Percentiles rank a stretch among this genome's conserved stretches.
Conservation (phyloP, 2,888 invertebrate genomes). For the Cryptus armator region DNA sequence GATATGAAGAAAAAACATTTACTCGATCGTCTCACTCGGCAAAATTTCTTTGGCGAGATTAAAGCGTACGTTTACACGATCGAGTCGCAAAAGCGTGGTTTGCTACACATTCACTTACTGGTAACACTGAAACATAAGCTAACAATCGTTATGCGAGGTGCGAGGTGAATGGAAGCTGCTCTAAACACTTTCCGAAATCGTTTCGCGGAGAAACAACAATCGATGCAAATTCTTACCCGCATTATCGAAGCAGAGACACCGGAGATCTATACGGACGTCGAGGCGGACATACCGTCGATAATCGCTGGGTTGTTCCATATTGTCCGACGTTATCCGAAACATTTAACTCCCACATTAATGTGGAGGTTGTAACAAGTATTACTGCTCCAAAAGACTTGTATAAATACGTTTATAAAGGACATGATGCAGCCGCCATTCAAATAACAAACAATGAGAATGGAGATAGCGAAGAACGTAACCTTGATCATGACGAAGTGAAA, state of each 20-base stretch:
- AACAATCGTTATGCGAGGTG: conserved; percentile 74
- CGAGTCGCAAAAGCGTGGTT: conserved; percentile 71
- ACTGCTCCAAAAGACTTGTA: conserved; percentile 73
- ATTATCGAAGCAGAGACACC: conserved; percentile 69
- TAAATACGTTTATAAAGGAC: conserved; percentile 73
- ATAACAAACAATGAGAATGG: conserved; percentile 33
- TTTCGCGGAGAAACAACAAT: conserved; percentile 68
- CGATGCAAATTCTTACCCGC: conserved; percentile 73
- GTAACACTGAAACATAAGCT: conserved; percentile 69
- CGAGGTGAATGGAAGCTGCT: conserved; percentile 67
- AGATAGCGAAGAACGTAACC: neutral
- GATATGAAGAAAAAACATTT: conserved; percentile 65
- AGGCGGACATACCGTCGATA: conserved; percentile 71
- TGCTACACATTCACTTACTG: conserved; percentile 70
- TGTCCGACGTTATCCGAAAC: conserved; percentile 68
- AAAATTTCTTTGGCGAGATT: conserved; percentile 65
- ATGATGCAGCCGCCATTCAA: conserved; percentile 66
- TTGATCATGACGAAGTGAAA: conserved; percentile 68
- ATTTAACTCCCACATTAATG: conserved; percentile 74
- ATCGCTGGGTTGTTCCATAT: conserved; percentile 78
- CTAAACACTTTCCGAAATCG: conserved; percentile 70
- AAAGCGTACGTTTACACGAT: conserved; percentile 60
- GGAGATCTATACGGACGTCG: conserved; percentile 55
- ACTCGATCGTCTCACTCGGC: conserved; percentile 56
- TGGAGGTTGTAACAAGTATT: conserved; percentile 72